Conservation (phyloP, 2,888 invertebrate species). For the Ceramica pisi region DNA sequence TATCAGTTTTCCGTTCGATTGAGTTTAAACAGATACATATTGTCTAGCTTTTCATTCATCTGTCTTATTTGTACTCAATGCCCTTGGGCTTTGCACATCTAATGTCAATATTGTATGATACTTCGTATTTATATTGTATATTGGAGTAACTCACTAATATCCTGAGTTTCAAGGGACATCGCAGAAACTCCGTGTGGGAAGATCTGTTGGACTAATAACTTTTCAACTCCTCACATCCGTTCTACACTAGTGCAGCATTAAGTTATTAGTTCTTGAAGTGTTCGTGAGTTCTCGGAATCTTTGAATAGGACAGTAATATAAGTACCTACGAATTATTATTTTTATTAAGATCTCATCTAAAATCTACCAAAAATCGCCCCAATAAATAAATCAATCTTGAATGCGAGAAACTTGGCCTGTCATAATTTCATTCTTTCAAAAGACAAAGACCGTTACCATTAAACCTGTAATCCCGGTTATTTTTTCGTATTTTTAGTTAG, state of each 20-base stretch:
- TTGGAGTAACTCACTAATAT: constrained; percentile 39
- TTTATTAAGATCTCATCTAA: no score
- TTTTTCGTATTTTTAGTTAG: constrained; percentile 22
- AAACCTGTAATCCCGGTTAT: constrained; percentile 16
- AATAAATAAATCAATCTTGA: no score
- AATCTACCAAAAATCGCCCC: no score
- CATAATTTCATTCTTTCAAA: background rate
- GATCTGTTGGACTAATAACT: constrained; percentile 44
- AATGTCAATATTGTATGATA: constrained; percentile 31
- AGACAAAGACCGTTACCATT: background rate
- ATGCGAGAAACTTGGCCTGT: background rate
- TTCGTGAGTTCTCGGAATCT: constrained; percentile 4
- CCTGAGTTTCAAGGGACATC: constrained; percentile 50
- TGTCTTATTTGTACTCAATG: constrained; percentile 34
- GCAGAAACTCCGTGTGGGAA: constrained; percentile 31
- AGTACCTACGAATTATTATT: background rate
- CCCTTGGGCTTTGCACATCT: constrained; percentile 31
- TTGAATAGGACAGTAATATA: background rate
- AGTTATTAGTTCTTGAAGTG: constrained; percentile 38
- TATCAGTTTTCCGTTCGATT: constrained; percentile 69
- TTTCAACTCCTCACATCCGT: constrained; percentile 33
- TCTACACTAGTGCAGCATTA: constrained; percentile 31
- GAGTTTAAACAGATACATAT: constrained; percentile 63
- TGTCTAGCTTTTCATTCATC: constrained; percentile 44
- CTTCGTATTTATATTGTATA: constrained; percentile 16